Evolutionary conservation across 2,888 invertebrate species (phyloP).

Genomic region (Epinotia brunnichana): DNA sequence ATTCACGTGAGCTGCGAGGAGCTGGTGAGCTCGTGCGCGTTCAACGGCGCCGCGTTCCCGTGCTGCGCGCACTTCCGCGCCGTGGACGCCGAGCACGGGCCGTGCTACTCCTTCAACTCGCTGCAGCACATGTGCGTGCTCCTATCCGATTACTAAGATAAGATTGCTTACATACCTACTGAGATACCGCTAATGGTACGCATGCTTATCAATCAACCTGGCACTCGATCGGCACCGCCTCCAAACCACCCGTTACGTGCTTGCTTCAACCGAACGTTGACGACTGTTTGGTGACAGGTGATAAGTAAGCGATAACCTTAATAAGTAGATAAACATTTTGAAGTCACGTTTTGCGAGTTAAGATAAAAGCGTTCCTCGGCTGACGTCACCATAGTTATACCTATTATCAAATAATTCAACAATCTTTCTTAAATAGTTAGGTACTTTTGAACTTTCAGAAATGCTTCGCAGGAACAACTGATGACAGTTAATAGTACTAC

Average conservation of each 20-base stretch:
- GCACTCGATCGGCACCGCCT: no score
- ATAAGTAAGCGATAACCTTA: constrained; percentile 6
- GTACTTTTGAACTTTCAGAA: constrained; percentile 50
- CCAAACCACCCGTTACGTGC: no score
- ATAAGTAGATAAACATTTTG: constrained; percentile 1
- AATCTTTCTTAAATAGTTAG: background rate
- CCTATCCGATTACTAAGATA: constrained; percentile 21
- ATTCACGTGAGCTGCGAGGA: constrained; percentile 74
- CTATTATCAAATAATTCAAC: background rate
- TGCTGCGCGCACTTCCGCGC: constrained; percentile 78
- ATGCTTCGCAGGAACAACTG: constrained; percentile 49
- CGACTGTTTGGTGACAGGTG: background rate
- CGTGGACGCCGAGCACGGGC: constrained; percentile 80
- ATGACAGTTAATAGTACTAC: constrained; percentile 74
- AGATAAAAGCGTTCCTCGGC: background rate
- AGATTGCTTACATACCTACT: background rate
- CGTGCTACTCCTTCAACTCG: constrained; percentile 82
- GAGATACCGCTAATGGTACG: no score
- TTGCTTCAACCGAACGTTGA: background rate
- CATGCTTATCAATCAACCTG: no score
- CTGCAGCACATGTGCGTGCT: constrained; percentile 72
- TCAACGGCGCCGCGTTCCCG: constrained; percentile 72
- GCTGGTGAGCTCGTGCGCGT: constrained; percentile 75
- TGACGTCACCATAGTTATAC: background rate
- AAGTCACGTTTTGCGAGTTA: constrained; percentile 5